These are phyloP conservation scores for Notechis scutatus DNA, from an alignment of 2,113 vertebrate genomes.

Conservation along the genomic window DNA sequence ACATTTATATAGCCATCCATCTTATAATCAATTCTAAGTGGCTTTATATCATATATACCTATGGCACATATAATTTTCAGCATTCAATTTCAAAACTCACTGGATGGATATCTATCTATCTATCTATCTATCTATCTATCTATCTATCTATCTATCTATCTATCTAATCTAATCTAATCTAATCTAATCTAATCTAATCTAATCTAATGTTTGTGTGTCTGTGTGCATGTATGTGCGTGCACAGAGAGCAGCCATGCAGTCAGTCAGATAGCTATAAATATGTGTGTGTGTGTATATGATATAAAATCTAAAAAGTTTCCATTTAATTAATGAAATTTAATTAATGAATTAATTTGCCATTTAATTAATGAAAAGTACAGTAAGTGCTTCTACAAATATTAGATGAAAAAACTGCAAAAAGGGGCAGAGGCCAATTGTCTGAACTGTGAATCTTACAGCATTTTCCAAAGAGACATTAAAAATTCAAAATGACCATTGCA, in stretches of 20 bases:
- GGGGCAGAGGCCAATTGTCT: slow-evolving; percentile 50
- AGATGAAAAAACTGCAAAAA: slow-evolving; percentile 30
- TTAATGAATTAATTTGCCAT: neutral
- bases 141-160: too few relatives aligned
- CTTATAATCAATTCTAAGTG: too few relatives aligned
- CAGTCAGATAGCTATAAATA: too few relatives aligned
- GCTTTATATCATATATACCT: too few relatives aligned
- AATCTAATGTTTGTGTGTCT: too few relatives aligned
- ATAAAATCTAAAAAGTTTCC: neutral
- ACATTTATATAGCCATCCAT: too few relatives aligned
- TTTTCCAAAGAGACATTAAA: slow-evolving; percentile 58
- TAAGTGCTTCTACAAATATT: slow-evolving; percentile 34
- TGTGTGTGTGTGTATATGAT: neutral
- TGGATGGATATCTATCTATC: neutral
- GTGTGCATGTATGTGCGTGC: too few relatives aligned
- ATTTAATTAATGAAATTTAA: slow-evolving; percentile 7
- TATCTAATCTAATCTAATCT: too few relatives aligned
- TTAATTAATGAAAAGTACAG: slow-evolving; percentile 27
- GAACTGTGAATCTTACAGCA: slow-evolving; percentile 52
- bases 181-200: too few relatives aligned
- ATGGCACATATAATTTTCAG: neutral
- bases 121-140: too few relatives aligned
- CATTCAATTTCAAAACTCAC: neutral
- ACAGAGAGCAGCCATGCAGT: too few relatives aligned
- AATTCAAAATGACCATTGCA: slow-evolving; percentile 24